Conservation (phyloP, 2,888 invertebrate species). For the Drosophila trichaetosa region DNA sequence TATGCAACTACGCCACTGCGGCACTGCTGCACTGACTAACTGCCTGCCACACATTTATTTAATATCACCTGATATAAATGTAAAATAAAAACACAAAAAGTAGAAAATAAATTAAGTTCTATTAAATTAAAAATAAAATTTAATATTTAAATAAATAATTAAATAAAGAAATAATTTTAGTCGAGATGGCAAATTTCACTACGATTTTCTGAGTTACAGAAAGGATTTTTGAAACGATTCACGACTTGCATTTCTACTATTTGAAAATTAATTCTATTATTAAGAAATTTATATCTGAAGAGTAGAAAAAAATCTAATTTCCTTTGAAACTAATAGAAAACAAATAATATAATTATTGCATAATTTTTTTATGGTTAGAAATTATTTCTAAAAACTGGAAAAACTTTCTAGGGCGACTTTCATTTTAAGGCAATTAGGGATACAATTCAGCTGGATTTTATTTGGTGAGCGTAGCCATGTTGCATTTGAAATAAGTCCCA, state of each 20-base stretch:
- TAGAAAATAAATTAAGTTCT: not conserved
- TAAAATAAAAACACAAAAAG: not conserved
- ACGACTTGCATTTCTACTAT: not conserved
- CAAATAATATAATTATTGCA: not conserved
- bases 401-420: not conserved
- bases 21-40: conserved; percentile 25
- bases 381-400: not conserved
- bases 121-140: not conserved
- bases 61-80: not conserved
- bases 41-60: conserved; percentile 1
- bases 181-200: not conserved
- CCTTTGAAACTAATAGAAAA: too few relatives aligned
- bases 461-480: conserved; percentile 18
- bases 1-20: not conserved
- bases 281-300: not conserved
- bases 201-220: not conserved
- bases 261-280: not conserved
- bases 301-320: not conserved
- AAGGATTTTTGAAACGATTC: not conserved
- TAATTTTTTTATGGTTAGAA: not conserved
- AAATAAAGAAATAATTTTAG: not conserved
- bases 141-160: not conserved
- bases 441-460: not conserved
- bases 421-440: not conserved
- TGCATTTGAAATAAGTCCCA: conserved; percentile 44